A percentile compares a stretch with the other conserved stretches of the same genome.
phyloP scores from a whole-genome alignment of 2,797 vertebrate species.

The Sebastes paucispinis region DNA sequence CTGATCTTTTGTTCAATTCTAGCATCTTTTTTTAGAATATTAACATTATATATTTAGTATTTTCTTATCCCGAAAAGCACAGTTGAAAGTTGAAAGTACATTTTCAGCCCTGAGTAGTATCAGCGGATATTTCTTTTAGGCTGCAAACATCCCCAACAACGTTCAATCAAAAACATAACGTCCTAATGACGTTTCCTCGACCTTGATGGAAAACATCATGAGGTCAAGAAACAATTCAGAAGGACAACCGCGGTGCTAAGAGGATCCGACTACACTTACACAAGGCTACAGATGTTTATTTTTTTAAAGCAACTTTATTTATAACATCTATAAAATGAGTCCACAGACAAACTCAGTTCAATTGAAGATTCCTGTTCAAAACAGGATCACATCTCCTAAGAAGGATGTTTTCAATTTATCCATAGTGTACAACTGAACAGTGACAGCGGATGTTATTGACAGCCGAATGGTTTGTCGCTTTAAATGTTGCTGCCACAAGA shows the following conservation, averaged over 20 bases:
- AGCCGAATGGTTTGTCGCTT: background rate
- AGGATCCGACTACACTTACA: background rate
- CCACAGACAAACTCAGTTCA: no score
- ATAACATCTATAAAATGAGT: no score
- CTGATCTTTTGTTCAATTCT: background rate
- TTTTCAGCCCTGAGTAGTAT: background rate
- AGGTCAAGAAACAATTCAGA: background rate
- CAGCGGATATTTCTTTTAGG: background rate
- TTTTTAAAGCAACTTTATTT: no score
- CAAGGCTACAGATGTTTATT: no score
- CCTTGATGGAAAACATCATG: accelerated
- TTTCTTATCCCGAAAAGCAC: background rate
- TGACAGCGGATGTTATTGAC: background rate
- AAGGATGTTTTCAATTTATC: no score
- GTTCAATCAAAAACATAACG: no score
- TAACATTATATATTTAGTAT: background rate
- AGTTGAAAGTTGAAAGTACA: no score
- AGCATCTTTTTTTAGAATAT: background rate
- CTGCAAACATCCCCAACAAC: background rate
- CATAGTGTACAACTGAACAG: no score
- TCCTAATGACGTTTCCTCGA: background rate
- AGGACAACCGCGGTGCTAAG: background rate
- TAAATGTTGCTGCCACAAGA: no score
- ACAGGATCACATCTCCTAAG: no score
- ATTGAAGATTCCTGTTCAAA: no score